Conservation (phyloP, 2,113 vertebrate genomes). For the Gymnarchus niloticus region DNA sequence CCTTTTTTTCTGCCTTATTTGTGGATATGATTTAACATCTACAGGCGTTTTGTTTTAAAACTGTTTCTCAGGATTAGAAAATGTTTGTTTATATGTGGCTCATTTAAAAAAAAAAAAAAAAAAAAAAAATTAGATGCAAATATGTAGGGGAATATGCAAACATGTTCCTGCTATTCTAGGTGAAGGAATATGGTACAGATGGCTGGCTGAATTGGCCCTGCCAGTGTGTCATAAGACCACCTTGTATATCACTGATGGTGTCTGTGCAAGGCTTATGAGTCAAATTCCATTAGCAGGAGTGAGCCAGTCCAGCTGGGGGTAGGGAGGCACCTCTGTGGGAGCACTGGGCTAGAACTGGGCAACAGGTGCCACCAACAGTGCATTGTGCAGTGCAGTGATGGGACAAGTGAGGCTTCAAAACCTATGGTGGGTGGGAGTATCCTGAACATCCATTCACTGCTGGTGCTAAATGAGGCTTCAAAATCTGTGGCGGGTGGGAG, state of each 20-base stretch:
- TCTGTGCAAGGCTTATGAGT: neutral
- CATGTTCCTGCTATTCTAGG: constrained; percentile 3
- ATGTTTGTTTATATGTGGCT: constrained; percentile 6
- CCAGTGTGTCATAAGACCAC: neutral
- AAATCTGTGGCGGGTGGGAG: too few relatives aligned
- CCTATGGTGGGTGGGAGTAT: too few relatives aligned
- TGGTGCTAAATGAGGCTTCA: too few relatives aligned
- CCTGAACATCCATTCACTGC: too few relatives aligned
- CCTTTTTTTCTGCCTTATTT: neutral
- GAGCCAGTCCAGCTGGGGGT: neutral
- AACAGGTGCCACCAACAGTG: neutral
- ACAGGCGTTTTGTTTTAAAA: neutral
- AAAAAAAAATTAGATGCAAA: constrained; percentile 8
- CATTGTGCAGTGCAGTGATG: too few relatives aligned
- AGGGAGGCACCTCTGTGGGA: neutral
- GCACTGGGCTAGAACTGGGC: neutral
- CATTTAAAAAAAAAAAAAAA: neutral
- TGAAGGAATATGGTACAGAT: neutral
- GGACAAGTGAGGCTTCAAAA: too few relatives aligned
- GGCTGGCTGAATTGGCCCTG: neutral
- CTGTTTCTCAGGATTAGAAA: constrained; percentile 1
- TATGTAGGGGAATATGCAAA: constrained; percentile 7
- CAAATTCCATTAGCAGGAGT: constrained; percentile 5
- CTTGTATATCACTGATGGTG: neutral
- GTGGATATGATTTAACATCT: neutral